Conservation (phyloP, 35 echinoderm and acorn worm genomes). For the Acanthaster planci region DNA sequence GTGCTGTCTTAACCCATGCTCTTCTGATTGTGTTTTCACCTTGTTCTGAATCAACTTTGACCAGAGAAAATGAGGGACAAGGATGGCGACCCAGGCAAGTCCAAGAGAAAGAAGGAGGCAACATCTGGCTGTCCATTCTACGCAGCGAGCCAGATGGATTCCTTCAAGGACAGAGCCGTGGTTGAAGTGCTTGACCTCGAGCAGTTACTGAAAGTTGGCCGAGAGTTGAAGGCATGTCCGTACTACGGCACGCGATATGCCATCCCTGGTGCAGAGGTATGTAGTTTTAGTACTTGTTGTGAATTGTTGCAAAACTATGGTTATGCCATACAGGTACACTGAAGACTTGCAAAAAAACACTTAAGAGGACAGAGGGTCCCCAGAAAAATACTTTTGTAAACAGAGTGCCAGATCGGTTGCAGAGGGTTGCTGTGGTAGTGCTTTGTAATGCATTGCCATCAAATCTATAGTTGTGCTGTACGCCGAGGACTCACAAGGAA, state of each 20-base stretch:
- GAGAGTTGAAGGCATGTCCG: slow-evolving; percentile 87
- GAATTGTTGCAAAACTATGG: not conserved
- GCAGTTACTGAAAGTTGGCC: slow-evolving; percentile 61
- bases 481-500: too few species aligned
- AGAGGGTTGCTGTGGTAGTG: too few species aligned
- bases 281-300: not conserved
- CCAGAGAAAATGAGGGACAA: slow-evolving; percentile 30
- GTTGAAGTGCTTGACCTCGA: slow-evolving; percentile 83
- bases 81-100: slow-evolving; percentile 29
- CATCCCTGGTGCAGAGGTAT: slow-evolving; percentile 84
- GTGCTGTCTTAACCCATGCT: too few species aligned
- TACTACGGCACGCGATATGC: slow-evolving; percentile 94
- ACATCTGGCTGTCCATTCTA: slow-evolving; percentile 81
- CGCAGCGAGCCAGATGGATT: slow-evolving; percentile 37
- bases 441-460: too few species aligned
- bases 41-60: not conserved
- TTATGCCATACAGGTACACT: not conserved
- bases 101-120: slow-evolving; percentile 48
- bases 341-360: too few species aligned
- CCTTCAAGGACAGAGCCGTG: slow-evolving; percentile 71
- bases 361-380: too few species aligned
- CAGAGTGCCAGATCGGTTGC: too few species aligned
- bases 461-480: too few species aligned
- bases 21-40: too few species aligned
- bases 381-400: too few species aligned